Evolutionary conservation across 1,140 invertebrate genomes (phyloP).

Genomic region (Drosophila ambigua): DNA sequence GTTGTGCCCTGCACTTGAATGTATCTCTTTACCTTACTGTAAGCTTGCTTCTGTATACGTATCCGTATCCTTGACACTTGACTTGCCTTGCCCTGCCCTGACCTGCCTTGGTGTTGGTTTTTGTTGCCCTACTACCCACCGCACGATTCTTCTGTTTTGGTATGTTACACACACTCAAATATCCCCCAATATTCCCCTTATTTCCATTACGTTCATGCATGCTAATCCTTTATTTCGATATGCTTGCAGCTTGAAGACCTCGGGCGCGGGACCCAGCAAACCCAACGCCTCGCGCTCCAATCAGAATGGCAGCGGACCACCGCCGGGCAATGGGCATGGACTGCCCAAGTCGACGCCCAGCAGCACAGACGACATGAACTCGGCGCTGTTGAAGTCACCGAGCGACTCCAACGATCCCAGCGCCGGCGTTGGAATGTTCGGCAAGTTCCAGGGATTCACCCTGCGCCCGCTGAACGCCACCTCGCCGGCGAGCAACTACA

Average conservation of each 20-base stretch:
- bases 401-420: conserved; percentile 85
- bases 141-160: conserved; percentile 30
- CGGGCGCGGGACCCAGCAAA: conserved; percentile 59
- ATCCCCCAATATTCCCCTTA: too few species aligned
- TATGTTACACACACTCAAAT: conserved; percentile 48
- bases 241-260: conserved; percentile 70
- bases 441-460: conserved; percentile 93
- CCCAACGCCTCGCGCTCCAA: conserved; percentile 44
- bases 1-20: conserved; percentile 8
- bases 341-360: conserved; percentile 84
- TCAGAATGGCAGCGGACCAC: conserved; percentile 66
- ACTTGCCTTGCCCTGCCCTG: too few species aligned
- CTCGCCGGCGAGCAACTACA: conserved; percentile 66
- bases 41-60: conserved; percentile 1
- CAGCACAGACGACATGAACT: conserved; percentile 87
- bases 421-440: conserved; percentile 88
- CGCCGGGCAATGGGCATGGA: conserved; percentile 73
- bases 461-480: conserved; percentile 87
- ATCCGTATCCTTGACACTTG: too few species aligned
- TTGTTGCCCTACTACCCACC: conserved; percentile 21
- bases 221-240: conserved; percentile 25
- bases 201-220: not conserved
- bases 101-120: conserved; percentile 46
- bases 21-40: not conserved
- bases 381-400: conserved; percentile 85